These are phyloP conservation scores for Gallinago stenura DNA, from an alignment of 2,797 vertebrate species.

Conservation along the genomic window DNA sequence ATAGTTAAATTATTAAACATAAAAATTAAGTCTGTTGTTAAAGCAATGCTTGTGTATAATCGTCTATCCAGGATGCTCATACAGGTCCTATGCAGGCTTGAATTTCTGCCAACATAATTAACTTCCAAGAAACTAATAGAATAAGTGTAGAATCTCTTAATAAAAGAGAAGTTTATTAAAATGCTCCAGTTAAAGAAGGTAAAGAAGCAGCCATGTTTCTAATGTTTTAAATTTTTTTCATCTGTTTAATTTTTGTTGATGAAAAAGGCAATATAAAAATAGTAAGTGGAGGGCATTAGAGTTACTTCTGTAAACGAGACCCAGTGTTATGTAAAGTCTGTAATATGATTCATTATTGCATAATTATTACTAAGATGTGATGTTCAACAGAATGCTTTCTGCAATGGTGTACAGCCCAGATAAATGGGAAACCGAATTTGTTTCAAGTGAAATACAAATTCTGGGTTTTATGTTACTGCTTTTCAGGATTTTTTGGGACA, in stretches of 20 bases:
- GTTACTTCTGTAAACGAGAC: neutral
- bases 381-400: neutral
- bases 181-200: neutral
- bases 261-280: neutral
- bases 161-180: neutral
- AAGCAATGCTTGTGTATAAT: neutral
- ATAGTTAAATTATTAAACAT: neutral
- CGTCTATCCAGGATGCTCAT: neutral
- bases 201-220: neutral
- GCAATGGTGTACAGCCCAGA: neutral
- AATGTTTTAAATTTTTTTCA: neutral
- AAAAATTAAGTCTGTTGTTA: neutral
- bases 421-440: neutral
- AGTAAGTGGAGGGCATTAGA: neutral
- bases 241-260: neutral
- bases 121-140: neutral
- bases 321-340: neutral
- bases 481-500: conserved; percentile 97
- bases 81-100: neutral
- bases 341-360: neutral
- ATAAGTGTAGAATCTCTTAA: neutral
- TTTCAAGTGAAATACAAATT: neutral
- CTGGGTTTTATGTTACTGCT: conserved; percentile 15
- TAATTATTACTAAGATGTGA: neutral
- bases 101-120: neutral